Conservation (phyloP, 2,797 vertebrate genomes). For the Chloroceryle inda region DNA sequence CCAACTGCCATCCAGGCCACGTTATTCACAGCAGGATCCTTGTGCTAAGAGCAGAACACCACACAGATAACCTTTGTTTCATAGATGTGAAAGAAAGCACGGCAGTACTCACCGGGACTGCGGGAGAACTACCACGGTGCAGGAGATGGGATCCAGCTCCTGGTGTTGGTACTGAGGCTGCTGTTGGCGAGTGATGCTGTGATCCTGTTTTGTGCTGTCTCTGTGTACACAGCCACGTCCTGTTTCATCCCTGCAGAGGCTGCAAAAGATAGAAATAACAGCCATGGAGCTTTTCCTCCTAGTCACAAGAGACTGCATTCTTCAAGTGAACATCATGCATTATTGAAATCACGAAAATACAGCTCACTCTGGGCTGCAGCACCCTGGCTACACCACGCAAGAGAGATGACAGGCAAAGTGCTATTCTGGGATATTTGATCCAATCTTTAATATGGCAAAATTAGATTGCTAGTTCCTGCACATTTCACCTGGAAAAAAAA, state of each 20-base stretch:
- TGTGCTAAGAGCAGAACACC: not conserved
- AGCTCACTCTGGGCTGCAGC: not conserved
- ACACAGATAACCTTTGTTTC: not conserved
- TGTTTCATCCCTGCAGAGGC: not conserved
- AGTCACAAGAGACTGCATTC: not conserved
- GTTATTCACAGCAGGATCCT: not conserved
- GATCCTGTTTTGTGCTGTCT: not conserved
- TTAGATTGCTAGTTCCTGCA: not conserved
- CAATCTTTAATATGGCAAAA: not conserved
- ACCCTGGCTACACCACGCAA: not conserved
- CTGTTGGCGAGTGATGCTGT: accelerated
- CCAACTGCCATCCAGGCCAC: not conserved
- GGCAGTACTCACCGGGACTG: not conserved
- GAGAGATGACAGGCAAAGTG: not conserved
- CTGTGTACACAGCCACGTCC: not conserved
- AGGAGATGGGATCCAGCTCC: not conserved
- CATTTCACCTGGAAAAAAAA: not conserved
- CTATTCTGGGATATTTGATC: not conserved
- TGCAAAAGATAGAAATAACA: not conserved
- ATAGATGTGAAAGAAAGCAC: not conserved
- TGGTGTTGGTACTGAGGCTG: not conserved
- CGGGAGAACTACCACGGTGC: accelerated
- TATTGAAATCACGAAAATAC: not conserved
- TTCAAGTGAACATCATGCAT: not conserved
- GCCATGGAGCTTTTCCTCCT: not conserved